Percentiles rank a stretch among this genome's conserved stretches.
Evolutionary conservation across 2,888 invertebrate genomes (phyloP).

Genomic region (Morpho deidamia): DNA sequence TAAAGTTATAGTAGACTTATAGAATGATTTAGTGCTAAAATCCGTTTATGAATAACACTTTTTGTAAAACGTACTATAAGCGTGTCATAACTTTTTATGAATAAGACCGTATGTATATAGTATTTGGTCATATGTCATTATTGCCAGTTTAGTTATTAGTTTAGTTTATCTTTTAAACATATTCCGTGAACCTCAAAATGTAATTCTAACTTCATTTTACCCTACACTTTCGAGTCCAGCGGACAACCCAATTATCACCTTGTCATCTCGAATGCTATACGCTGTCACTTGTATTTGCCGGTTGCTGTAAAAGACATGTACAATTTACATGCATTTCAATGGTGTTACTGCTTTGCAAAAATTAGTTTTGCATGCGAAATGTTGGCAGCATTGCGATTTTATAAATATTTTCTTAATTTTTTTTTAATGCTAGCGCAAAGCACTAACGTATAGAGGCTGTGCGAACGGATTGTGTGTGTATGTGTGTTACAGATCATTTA

Average conservation of each 20-base stretch:
- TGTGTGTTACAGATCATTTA: no score
- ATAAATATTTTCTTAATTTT: background rate
- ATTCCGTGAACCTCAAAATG: conserved; percentile 1
- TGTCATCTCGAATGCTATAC: conserved; percentile 3
- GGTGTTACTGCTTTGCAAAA: conserved; percentile 10
- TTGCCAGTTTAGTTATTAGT: conserved; percentile 6
- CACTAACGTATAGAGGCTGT: no score
- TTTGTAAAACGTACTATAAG: no score
- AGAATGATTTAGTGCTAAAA: no score
- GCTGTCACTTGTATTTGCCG: conserved; percentile 21
- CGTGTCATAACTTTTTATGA: no score
- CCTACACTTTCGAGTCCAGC: background rate
- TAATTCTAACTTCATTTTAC: background rate
- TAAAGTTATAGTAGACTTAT: no score
- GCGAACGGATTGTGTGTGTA: no score
- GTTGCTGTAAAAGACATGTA: background rate
- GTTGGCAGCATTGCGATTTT: conserved; percentile 1
- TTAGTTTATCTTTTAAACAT: conserved; percentile 3
- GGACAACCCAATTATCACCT: conserved; percentile 10
- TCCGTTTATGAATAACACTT: no score
- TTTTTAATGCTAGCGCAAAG: no score
- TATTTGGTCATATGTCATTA: background rate
- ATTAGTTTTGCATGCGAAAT: conserved; percentile 1
- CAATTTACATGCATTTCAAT: background rate
- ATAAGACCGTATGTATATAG: background rate